These are phyloP conservation scores for Pangasius sanitwongsei DNA, from an alignment of 2,797 vertebrate species.

Conservation along the genomic window DNA sequence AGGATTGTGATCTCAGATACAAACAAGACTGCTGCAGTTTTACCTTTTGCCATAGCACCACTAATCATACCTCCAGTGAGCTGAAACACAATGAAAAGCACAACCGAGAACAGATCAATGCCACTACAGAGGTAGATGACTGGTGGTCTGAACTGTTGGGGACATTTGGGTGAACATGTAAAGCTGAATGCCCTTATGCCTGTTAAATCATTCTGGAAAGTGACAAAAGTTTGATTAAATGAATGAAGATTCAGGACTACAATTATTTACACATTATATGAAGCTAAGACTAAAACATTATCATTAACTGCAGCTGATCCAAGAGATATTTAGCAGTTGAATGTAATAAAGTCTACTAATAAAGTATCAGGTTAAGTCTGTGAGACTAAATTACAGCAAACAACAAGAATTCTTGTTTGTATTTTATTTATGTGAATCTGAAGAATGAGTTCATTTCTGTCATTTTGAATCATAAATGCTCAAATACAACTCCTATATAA, in stretches of 20 bases:
- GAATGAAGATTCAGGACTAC: neutral
- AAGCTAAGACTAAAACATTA: neutral
- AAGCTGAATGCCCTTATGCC: no score
- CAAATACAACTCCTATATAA: neutral
- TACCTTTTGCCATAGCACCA: slow-evolving; percentile 62
- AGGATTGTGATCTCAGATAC: neutral
- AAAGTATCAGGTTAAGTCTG: neutral
- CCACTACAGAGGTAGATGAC: no score
- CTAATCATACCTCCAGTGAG: slow-evolving; percentile 82
- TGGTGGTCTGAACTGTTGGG: no score
- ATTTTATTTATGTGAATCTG: neutral
- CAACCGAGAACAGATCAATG: slow-evolving; percentile 75
- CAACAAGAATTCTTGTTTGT: neutral
- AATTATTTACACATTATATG: neutral
- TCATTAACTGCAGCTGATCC: neutral
- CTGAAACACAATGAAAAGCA: slow-evolving; percentile 83
- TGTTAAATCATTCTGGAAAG: no score
- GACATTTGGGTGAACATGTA: no score
- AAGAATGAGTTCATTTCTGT: neutral
- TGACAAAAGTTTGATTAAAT: neutral
- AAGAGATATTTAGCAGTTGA: neutral
- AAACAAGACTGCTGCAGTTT: neutral
- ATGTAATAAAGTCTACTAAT: neutral
- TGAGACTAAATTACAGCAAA: neutral
- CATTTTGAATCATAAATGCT: neutral